Evolutionary conservation across 2,888 invertebrate genomes (phyloP).

Genomic region (Esperia sulphurella): DNA sequence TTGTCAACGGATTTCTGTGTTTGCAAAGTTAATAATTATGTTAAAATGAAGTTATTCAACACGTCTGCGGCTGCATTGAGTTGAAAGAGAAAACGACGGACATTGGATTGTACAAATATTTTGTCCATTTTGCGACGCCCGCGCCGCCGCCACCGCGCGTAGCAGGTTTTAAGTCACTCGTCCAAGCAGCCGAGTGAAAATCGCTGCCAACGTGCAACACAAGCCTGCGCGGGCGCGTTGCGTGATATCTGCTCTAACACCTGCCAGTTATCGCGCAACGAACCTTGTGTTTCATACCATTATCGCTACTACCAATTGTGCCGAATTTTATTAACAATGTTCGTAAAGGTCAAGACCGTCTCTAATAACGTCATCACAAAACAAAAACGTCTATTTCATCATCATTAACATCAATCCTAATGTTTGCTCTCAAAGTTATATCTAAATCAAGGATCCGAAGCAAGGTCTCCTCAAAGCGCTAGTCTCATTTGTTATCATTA

Average conservation of each 20-base stretch:
- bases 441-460: slow-evolving; percentile 38
- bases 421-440: slow-evolving; percentile 24
- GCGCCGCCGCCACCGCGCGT: slow-evolving; percentile 21
- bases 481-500: slow-evolving; percentile 59
- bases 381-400: slow-evolving; percentile 25
- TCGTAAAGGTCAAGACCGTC: slow-evolving; percentile 58
- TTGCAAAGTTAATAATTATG: not conserved
- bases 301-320: slow-evolving; percentile 39
- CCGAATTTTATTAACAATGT: slow-evolving; percentile 44
- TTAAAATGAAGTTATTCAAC: slow-evolving; percentile 6
- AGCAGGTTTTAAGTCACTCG: slow-evolving; percentile 57
- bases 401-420: slow-evolving; percentile 32
- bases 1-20: not conserved
- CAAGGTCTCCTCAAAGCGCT: slow-evolving; percentile 31
- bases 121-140: slow-evolving; percentile 49
- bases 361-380: slow-evolving; percentile 21
- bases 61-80: slow-evolving; percentile 7
- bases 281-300: slow-evolving; percentile 50
- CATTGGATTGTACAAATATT: slow-evolving; percentile 64
- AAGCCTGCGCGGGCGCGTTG: slow-evolving; percentile 33
- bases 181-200: slow-evolving; percentile 61
- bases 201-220: slow-evolving; percentile 30
- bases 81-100: slow-evolving; percentile 57
- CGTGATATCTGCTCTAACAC: slow-evolving; percentile 60
- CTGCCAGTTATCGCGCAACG: slow-evolving; percentile 48